A percentile compares a stretch with the other conserved stretches of the same genome.
phyloP scores from a whole-genome alignment of 2,113 vertebrate species.

The Myotis lucifugus region DNA sequence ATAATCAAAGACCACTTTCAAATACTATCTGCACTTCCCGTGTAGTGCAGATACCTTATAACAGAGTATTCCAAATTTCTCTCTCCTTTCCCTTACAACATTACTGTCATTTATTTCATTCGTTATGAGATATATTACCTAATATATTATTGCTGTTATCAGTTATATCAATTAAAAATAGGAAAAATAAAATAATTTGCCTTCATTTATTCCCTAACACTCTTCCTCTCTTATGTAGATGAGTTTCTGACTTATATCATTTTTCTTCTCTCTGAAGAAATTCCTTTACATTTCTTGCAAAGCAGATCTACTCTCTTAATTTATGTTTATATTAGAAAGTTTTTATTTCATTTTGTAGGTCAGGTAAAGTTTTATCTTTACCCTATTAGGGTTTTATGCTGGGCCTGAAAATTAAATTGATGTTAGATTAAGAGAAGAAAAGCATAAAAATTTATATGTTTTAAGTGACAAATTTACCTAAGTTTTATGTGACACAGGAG shows the following conservation, averaged over 20 bases:
- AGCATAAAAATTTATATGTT: background rate
- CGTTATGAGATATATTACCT: background rate
- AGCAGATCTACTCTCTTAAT: background rate
- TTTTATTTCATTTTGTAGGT: background rate
- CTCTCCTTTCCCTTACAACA: background rate
- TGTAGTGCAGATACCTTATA: background rate
- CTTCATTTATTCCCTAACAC: background rate
- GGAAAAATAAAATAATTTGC: background rate
- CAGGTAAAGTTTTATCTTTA: background rate
- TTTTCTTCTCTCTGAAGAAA: constrained; percentile 1
- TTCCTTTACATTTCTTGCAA: background rate
- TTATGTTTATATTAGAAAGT: background rate
- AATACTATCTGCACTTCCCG: background rate
- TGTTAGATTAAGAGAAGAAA: background rate
- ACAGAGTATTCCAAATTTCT: background rate
- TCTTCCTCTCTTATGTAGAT: background rate
- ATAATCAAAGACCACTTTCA: background rate
- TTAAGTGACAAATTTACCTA: background rate
- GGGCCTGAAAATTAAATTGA: background rate
- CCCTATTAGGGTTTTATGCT: background rate
- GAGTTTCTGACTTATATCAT: background rate
- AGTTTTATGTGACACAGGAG: background rate
- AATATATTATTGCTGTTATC: background rate
- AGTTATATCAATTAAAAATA: background rate
- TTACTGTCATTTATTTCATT: background rate